These are phyloP conservation scores for Mareca strepera DNA, from an alignment of 2,797 vertebrate genomes.

Conservation along the genomic window DNA sequence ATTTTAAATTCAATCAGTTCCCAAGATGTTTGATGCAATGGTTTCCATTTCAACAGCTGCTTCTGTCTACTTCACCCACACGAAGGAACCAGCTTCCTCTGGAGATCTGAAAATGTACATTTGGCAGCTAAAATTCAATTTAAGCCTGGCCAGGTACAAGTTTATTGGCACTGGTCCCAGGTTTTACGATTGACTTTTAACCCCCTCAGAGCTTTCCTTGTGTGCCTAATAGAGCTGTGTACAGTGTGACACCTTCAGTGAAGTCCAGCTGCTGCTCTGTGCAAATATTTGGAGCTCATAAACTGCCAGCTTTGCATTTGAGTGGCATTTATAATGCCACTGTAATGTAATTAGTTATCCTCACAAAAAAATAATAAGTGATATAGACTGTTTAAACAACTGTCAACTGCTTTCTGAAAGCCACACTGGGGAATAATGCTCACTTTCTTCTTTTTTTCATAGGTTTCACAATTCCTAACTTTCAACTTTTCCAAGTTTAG, in stretches of 20 bases:
- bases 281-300: conserved; percentile 35
- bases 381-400: not conserved
- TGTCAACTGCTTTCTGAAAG: not conserved
- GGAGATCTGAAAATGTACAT: conserved; percentile 63
- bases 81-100: conserved; percentile 39
- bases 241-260: conserved; percentile 19
- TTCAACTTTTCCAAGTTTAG: not conserved
- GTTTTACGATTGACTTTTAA: conserved; percentile 66
- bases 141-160: conserved; percentile 58
- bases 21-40: conserved; percentile 65
- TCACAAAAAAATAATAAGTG: not conserved
- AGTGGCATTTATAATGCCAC: not conserved
- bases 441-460: not conserved
- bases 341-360: not conserved
- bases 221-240: conserved; percentile 38
- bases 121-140: conserved; percentile 75
- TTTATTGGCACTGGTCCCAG: conserved; percentile 58
- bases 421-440: not conserved
- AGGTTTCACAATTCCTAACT: not conserved
- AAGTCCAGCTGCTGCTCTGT: conserved; percentile 28
- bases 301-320: not conserved
- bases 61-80: conserved; percentile 48
- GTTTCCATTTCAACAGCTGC: conserved; percentile 75
- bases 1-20: conserved; percentile 79
- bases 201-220: conserved; percentile 33